Conservation (phyloP, 2,797 vertebrate genomes). For the Muraenolepis orangiensis region DNA sequence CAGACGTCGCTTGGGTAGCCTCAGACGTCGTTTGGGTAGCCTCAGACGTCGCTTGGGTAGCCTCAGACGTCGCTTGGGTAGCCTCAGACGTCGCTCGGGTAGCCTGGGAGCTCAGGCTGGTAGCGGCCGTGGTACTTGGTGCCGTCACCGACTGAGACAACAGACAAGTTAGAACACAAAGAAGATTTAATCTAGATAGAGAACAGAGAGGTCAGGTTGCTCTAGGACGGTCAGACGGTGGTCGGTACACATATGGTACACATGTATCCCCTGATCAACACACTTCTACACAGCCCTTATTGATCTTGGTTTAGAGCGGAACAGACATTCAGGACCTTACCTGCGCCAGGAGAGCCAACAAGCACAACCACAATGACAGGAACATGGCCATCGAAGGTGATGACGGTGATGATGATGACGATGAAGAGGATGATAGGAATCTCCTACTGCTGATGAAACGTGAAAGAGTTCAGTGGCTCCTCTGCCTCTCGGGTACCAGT, state of each 20-base stretch:
- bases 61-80: no score
- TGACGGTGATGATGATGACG: neutral
- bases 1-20: no score
- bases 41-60: no score
- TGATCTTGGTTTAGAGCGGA: neutral
- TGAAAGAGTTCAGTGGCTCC: neutral
- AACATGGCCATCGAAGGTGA: no score
- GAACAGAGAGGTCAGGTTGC: no score
- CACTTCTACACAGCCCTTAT: neutral
- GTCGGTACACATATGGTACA: neutral
- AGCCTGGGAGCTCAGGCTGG: no score
- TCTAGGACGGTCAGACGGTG: neutral
- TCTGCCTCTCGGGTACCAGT: neutral
- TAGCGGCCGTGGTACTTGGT: no score
- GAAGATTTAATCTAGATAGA: no score
- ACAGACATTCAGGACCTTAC: neutral
- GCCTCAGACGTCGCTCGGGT: no score
- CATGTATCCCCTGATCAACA: neutral
- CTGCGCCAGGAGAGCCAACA: neutral
- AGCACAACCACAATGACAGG: neutral
- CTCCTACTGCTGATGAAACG: neutral
- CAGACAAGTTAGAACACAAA: neutral
- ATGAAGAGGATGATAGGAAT: neutral
- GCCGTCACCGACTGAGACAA: neutral
- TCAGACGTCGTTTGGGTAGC: neutral